Evolutionary conservation across 2,888 invertebrate species (phyloP).

Genomic region (Cryptocephalus moraei): DNA sequence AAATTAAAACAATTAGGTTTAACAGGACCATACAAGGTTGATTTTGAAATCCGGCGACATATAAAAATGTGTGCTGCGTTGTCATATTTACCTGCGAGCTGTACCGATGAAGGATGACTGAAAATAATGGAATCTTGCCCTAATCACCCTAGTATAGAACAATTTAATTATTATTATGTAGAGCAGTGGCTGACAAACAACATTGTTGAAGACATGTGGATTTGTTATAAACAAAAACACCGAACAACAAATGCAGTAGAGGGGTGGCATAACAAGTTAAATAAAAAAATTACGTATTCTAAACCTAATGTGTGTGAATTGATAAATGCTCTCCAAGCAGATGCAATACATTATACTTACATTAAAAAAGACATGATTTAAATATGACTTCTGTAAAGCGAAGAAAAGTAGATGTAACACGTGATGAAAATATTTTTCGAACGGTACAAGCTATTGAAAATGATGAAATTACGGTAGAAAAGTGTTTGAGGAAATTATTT

Average conservation of each 20-base stretch:
- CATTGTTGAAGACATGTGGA: constrained; percentile 1
- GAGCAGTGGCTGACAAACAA: constrained; percentile 1
- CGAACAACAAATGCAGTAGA: too few relatives aligned
- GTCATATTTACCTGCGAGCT: too few relatives aligned
- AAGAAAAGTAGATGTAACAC: background rate
- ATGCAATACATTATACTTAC: too few relatives aligned
- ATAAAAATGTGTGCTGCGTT: background rate
- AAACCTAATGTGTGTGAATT: too few relatives aligned
- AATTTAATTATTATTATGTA: constrained; percentile 3
- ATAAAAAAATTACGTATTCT: background rate
- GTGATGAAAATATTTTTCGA: background rate
- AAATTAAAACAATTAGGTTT: constrained; percentile 1
- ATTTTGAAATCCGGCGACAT: background rate
- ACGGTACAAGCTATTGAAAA: background rate
- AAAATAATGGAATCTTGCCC: constrained; percentile 1
- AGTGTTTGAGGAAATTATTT: background rate
- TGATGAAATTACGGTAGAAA: background rate
- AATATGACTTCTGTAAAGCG: background rate
- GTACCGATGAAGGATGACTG: background rate
- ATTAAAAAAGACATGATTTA: background rate
- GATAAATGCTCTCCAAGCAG: too few relatives aligned
- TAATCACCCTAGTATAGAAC: background rate
- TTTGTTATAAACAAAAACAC: constrained; percentile 1
- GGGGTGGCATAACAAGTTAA: too few relatives aligned
- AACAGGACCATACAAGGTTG: background rate